Percentiles rank a stretch among this genome's conserved stretches.
Evolutionary conservation across 2,113 vertebrate genomes (phyloP).

Genomic region (Grammomys dolichurus): DNA sequence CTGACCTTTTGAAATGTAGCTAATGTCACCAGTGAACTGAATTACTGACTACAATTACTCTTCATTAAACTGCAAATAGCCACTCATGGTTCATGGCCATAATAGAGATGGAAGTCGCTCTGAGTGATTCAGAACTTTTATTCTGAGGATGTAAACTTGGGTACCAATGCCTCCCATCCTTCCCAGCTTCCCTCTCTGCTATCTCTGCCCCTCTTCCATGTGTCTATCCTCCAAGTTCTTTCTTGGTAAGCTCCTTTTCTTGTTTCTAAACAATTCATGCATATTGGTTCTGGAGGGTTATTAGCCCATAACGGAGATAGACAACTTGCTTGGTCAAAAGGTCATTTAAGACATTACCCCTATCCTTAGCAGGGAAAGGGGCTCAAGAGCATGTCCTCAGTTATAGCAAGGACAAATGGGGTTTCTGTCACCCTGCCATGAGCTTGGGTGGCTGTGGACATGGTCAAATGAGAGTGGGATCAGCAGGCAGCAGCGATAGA

Average conservation of each 20-base stretch:
- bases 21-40: not conserved
- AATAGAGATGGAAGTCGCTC: not conserved
- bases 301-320: not conserved
- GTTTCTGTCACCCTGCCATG: too few relatives aligned
- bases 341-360: not conserved
- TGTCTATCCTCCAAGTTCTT: not conserved
- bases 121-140: not conserved
- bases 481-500: not conserved
- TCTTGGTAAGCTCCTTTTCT: not conserved
- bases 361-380: not conserved
- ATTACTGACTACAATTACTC: not conserved
- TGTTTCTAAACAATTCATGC: not conserved
- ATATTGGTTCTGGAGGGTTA: not conserved
- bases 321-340: not conserved
- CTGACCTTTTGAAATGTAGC: not conserved
- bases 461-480: not conserved
- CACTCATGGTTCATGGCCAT: not conserved
- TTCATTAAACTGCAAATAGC: not conserved
- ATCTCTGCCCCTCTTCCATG: too few relatives aligned
- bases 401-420: not conserved
- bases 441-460: not conserved
- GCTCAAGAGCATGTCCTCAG: not conserved
- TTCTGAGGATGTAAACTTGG: not conserved
- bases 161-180: too few relatives aligned
- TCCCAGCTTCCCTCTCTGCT: not conserved